Evolutionary conservation across 1,140 invertebrate genomes (phyloP), one percentile per base, ranked within the genome.

Genomic region (Drosophila jambulina): DNA sequence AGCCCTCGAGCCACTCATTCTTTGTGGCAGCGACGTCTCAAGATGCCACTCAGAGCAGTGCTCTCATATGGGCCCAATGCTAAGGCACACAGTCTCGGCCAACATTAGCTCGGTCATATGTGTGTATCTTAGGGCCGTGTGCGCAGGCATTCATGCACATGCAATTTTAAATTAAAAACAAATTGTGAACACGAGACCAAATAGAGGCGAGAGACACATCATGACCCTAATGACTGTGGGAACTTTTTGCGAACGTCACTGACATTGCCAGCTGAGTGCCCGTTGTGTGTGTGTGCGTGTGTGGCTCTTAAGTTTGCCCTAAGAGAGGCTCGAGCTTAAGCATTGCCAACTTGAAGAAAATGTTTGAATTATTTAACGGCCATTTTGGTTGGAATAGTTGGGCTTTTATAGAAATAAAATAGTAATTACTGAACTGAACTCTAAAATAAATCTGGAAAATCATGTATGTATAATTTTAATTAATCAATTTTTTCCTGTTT

Each of bases 191-290:
- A 90, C 84, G 85, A 87, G 84, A 70, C 85, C 49, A 59, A 76
- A 61, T 65, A 72, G 21, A 38, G 71, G 53, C 54, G 43, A 75
- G 61, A 74, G 77, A 49, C 43, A 61, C 48, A 53, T 76, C 76
- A 60, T 79, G 75, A 84, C 84, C 84, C 68, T 87, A 87, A 87
- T 87, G 84, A 84, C 64, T 80, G 84, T 87, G 84, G 86, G 84
- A 87, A 87, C 69, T 80, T 84, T 84, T 70, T 77, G 48, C 27
- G 23, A 51, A 38, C 68, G 67, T 72, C 70, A 51, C 67, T 74
- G 70, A 60, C 68, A 74, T 74, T 74, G 70, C 29, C 68, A 32
- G 51, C 67, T 58, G 32, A 42, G 36, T 74, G 29, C 34, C 32
- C 40, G 19, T 9, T 46, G 43, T 34, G 46, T 58, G 48, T 56